Conservation (phyloP, 2,797 vertebrate genomes). For the Galaxias olidus region DNA sequence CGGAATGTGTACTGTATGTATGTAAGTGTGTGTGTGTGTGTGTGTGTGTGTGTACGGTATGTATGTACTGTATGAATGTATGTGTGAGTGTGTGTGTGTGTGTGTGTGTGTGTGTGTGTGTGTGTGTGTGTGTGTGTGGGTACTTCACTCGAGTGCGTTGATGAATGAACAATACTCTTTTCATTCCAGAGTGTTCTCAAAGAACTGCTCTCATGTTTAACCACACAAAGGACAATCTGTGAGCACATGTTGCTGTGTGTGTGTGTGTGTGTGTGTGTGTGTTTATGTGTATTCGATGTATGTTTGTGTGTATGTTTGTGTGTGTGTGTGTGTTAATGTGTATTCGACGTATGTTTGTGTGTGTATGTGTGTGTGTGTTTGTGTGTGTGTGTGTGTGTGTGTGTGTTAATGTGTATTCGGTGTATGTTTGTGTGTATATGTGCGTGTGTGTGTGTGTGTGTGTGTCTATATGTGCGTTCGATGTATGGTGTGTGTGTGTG, state of each 20-base stretch:
- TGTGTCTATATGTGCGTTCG: no score
- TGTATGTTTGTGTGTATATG: neutral
- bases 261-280: neutral
- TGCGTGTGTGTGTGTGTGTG: neutral
- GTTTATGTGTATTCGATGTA: no score
- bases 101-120: conserved; percentile 4
- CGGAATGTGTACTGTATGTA: no score
- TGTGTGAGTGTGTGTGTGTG: neutral
- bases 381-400: neutral
- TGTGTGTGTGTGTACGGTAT: neutral
- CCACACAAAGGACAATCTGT: no score
- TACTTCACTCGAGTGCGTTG: neutral
- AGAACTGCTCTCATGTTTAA: no score
- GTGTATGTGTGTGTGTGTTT: no score
- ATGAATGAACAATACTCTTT: no score
- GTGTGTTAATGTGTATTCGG: no score
- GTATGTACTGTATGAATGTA: neutral
- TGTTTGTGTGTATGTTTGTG: no score
- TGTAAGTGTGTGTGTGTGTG: conserved; percentile 8
- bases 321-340: no score
- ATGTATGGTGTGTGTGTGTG: neutral
- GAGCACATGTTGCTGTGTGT: neutral
- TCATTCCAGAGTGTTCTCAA: no score
- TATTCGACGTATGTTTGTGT: no score
- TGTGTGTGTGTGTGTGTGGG: conserved; percentile 5